phyloP scores from a whole-genome alignment of 2,888 invertebrate genomes.

The Drosophila flavopinicola region DNA sequence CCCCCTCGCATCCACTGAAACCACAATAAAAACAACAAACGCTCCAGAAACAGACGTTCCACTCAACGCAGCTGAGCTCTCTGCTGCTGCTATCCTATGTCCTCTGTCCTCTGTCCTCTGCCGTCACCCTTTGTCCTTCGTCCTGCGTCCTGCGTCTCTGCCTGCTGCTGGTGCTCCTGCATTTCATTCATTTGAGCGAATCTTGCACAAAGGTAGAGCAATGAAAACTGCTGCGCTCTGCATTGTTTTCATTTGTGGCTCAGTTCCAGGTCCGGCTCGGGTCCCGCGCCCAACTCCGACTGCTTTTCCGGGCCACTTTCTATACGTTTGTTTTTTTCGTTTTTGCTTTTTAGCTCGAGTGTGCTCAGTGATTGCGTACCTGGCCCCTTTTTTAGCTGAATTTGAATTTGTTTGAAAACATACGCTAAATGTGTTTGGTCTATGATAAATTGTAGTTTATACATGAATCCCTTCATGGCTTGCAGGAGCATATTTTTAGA shows the following conservation, averaged over 20 bases:
- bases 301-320: conserved; percentile 34
- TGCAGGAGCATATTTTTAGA: conserved; percentile 50
- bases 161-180: conserved; percentile 28
- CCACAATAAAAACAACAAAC: conserved; percentile 57
- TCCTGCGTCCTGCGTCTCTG: conserved; percentile 3
- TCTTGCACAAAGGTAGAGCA: conserved; percentile 73
- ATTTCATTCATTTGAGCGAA: conserved; percentile 58
- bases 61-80: conserved; percentile 74
- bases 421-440: conserved; percentile 69
- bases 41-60: conserved; percentile 77
- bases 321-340: conserved; percentile 24
- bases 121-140: too few species aligned
- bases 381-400: conserved; percentile 45
- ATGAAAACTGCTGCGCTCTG: conserved; percentile 73
- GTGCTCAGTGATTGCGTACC: conserved; percentile 47
- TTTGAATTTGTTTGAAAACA: conserved; percentile 70
- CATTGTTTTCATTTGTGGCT: conserved; percentile 73
- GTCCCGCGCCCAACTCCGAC: neutral
- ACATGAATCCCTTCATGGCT: conserved; percentile 28
- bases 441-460: conserved; percentile 66
- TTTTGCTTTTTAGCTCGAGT: conserved; percentile 22
- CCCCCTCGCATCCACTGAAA: conserved; percentile 21
- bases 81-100: conserved; percentile 1
- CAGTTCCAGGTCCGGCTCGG: conserved; percentile 2
- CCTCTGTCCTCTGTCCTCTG: conserved; percentile 3